phyloP scores from a whole-genome alignment of 2,797 vertebrate species.

The Bradypus variegatus region DNA sequence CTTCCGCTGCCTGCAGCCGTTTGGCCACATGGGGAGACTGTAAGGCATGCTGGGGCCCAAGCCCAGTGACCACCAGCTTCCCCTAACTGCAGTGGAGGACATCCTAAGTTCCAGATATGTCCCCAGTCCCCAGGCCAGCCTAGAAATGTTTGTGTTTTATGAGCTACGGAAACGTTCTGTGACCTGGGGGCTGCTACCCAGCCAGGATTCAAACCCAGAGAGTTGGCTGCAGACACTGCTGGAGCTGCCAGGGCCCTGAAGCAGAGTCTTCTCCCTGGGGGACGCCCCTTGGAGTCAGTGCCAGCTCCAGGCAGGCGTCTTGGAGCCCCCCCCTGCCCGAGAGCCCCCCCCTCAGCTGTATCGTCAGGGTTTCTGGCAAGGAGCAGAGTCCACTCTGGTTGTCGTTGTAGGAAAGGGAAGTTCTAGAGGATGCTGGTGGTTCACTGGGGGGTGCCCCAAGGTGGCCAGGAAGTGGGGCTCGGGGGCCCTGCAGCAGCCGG shows the following conservation, averaged over 20 bases:
- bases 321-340: neutral
- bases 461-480: too few species aligned
- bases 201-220: neutral
- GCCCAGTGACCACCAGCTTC: neutral
- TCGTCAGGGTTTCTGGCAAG: too few species aligned
- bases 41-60: neutral
- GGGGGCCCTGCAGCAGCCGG: neutral
- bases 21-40: neutral
- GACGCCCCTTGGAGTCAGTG: neutral
- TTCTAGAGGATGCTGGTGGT: neutral
- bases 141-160: too few species aligned
- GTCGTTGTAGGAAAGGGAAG: fast-evolving
- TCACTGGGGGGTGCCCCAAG: fast-evolving
- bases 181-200: neutral
- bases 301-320: too few species aligned
- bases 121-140: too few species aligned
- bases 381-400: fast-evolving
- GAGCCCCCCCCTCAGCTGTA: fast-evolving
- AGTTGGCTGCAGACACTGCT: neutral
- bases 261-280: neutral
- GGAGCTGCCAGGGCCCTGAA: neutral
- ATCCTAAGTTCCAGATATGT: too few species aligned
- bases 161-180: neutral
- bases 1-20: neutral
- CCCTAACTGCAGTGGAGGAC: too few species aligned